These are phyloP conservation scores for Drosophila anomalata DNA, from an alignment of 2,888 invertebrate genomes.

Conservation along the genomic window DNA sequence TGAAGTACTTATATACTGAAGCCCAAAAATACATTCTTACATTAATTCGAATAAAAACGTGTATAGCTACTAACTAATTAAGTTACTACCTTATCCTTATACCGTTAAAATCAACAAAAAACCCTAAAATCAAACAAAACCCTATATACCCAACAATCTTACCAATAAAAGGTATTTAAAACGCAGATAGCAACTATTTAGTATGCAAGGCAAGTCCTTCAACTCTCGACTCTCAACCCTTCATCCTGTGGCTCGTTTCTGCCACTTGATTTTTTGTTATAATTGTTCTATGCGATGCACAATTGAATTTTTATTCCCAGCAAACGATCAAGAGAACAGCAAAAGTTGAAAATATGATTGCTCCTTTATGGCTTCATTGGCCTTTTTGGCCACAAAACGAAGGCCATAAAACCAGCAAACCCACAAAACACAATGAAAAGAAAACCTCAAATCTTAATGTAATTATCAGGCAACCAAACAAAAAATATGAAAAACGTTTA, in stretches of 20 bases:
- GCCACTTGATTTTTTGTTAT: conserved; percentile 37
- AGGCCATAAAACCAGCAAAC: conserved; percentile 37
- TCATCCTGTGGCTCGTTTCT: conserved; percentile 27
- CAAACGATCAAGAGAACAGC: conserved; percentile 31
- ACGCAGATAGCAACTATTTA: conserved; percentile 49
- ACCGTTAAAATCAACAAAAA: too few relatives aligned
- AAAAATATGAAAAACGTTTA: conserved; percentile 53
- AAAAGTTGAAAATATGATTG: conserved; percentile 24
- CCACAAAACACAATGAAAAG: conserved; percentile 35
- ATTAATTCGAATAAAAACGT: too few relatives aligned
- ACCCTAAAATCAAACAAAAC: not conserved
- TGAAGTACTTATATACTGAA: too few relatives aligned
- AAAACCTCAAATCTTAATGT: conserved; percentile 68
- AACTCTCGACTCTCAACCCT: conserved; percentile 49
- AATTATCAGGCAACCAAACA: conserved; percentile 63
- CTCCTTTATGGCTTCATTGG: conserved; percentile 20
- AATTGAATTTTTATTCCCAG: conserved; percentile 65
- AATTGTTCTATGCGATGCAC: conserved; percentile 48
- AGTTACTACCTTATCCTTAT: too few relatives aligned
- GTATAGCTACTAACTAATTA: too few relatives aligned
- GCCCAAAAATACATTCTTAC: too few relatives aligned
- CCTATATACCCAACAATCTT: not conserved
- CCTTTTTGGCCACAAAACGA: conserved; percentile 40
- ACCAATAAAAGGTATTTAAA: not conserved
- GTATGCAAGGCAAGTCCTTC: conserved; percentile 58